Conservation (phyloP, 2,797 vertebrate species). For the Sebastes hubbsi region DNA sequence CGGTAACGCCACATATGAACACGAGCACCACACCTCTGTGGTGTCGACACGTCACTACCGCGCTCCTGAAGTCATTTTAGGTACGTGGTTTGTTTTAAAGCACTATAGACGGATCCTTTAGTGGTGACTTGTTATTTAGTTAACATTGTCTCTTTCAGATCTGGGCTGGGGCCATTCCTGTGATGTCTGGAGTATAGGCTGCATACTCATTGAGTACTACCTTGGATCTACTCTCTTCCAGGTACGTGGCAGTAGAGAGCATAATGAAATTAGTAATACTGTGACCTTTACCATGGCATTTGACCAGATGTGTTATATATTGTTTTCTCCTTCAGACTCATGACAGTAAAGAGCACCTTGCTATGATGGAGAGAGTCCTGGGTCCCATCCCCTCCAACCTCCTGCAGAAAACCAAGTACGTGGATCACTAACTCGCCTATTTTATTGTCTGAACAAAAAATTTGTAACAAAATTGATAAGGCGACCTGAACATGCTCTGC, state of each 20-base stretch:
- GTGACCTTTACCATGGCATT: not conserved
- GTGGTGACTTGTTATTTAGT: not conserved
- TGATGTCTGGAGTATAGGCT: conserved; percentile 92
- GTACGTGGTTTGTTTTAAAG: conserved; percentile 73
- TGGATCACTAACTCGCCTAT: not conserved
- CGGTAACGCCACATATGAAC: conserved; percentile 96
- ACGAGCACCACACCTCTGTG: conserved; percentile 95
- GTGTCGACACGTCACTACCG: conserved; percentile 98
- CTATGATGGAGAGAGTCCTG: conserved; percentile 97
- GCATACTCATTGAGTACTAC: conserved; percentile 91
- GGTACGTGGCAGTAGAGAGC: conserved; percentile 63
- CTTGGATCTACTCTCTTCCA: conserved; percentile 92
- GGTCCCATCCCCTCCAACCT: conserved; percentile 87
- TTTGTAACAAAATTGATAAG: not conserved
- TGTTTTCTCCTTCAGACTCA: conserved; percentile 81
- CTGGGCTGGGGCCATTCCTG: conserved; percentile 90
- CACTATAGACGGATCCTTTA: rapidly evolving
- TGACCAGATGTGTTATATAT: not conserved
- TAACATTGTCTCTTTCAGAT: conserved; percentile 74
- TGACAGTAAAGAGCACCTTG: conserved; percentile 93
- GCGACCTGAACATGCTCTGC: not conserved
- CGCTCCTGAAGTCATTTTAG: conserved; percentile 97
- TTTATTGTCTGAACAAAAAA: not conserved
- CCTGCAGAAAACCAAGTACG: conserved; percentile 88
- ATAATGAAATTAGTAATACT: not conserved